These are phyloP conservation scores for Tamandua tetradactyla DNA, from an alignment of 2,797 vertebrate genomes.

Conservation along the genomic window DNA sequence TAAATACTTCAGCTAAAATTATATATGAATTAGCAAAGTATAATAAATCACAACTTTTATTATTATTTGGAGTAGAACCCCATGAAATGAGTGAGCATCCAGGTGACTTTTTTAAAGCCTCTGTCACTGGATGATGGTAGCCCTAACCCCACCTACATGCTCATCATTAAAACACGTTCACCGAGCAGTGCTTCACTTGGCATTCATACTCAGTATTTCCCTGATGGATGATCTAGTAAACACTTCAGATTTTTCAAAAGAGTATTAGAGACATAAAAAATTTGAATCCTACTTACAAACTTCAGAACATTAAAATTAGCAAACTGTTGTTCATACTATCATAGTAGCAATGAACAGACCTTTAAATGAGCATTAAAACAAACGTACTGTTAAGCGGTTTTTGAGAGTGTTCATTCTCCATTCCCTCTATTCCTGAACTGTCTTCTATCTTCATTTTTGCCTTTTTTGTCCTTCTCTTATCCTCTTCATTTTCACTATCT, in stretches of 20 bases:
- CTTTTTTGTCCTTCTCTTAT: slow-evolving; percentile 83
- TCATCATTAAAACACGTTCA: background rate
- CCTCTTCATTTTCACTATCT: slow-evolving; percentile 88
- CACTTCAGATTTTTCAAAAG: slow-evolving; percentile 5
- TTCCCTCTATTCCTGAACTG: slow-evolving; percentile 82
- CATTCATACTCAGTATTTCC: background rate
- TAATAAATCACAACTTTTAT: slow-evolving; percentile 6
- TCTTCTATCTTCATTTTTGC: slow-evolving; percentile 86
- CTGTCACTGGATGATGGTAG: background rate
- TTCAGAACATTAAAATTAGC: slow-evolving; percentile 15
- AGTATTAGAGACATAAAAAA: background rate
- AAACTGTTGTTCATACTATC: background rate
- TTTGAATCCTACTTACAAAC: slow-evolving; percentile 21
- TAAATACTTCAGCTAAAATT: too few species aligned
- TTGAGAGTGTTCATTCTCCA: slow-evolving; percentile 82
- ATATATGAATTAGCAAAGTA: background rate
- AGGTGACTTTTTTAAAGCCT: background rate
- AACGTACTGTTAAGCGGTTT: slow-evolving; percentile 88
- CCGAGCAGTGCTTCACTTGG: background rate
- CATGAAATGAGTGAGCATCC: background rate
- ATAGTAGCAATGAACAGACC: background rate
- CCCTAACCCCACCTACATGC: background rate
- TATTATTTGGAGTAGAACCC: background rate
- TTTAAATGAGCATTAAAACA: slow-evolving; percentile 37
- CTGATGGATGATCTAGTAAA: background rate